Evolutionary conservation across 2,888 invertebrate species (phyloP), one percentile per base, ranked within the genome.

Genomic region (Platycheirus albimanus): DNA sequence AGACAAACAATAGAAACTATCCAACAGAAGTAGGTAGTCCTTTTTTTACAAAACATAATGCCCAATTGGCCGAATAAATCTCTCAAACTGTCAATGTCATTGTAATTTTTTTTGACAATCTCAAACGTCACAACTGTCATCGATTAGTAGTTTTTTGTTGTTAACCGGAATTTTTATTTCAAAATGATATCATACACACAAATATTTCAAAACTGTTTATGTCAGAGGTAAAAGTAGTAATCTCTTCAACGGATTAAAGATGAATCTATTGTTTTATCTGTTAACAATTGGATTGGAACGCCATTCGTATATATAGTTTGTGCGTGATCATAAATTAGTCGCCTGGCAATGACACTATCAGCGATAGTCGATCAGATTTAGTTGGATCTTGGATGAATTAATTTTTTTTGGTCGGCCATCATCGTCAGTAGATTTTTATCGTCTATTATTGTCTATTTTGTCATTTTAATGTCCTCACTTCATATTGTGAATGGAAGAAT

Each of bases 131-230:
- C n/a, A 51, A 56, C 63, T 75, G 63, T 75, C 67, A 67, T 33
- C 47, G 74, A 61, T 78, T 61, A 67, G 64, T 64, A 51, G 28
- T 66, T 19, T 24, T 38, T 11, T 33, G 11, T 11, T 19, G 7
- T 11, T n/a, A 63, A 36, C 24, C 30, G 49, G 49, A 24, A 19
- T 13, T 24, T 49, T 24, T 28, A 10, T 13, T 24, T 20, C n/a
- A 43, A 41, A 66, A 78, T 78, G 66, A 78, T 51, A 78, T 74
- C 74, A 78, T 64, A 49, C 54, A 11, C 28, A 0, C 49, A 70
- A 64, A 49, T 70, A 54, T 20, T 5, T n/a, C 0, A 20, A 38
- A 52, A 15, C 3, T 19, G 5, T 20, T 45, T 45, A 20, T 19
- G 8, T 3, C 19, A 28, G 0, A 10, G 13, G 56, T 38, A 56